Evolutionary conservation across 2,113 vertebrate genomes (phyloP).

Genomic region (Heptranchias perlo): DNA sequence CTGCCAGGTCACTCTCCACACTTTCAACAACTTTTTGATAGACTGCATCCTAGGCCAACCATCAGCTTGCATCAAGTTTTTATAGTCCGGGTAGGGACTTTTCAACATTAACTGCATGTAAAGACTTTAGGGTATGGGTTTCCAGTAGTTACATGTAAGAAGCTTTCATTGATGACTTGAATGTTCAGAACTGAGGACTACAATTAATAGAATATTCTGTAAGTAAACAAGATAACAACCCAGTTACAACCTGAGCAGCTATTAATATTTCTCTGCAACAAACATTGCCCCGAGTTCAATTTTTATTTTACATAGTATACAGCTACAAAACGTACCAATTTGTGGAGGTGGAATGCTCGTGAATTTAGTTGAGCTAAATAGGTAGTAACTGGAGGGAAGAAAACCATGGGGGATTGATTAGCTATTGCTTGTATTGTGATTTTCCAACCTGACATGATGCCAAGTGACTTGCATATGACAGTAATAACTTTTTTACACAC

Average conservation of each 20-base stretch:
- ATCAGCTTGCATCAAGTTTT: not conserved
- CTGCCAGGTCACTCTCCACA: not conserved
- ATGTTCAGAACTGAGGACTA: not conserved
- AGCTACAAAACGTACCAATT: not conserved
- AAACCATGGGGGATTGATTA: not conserved
- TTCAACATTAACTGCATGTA: not conserved
- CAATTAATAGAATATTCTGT: not conserved
- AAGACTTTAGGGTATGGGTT: not conserved
- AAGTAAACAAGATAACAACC: not conserved
- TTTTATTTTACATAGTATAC: not conserved
- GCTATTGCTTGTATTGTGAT: not conserved
- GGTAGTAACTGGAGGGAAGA: too few relatives aligned
- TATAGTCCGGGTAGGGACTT: not conserved
- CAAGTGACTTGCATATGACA: not conserved
- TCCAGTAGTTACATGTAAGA: not conserved
- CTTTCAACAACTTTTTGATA: not conserved
- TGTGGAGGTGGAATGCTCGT: not conserved
- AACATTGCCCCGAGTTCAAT: not conserved
- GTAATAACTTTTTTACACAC: not conserved
- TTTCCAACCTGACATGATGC: not conserved
- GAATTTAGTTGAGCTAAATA: not conserved
- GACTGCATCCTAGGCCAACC: not conserved
- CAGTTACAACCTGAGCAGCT: too few relatives aligned
- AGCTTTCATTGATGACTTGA: not conserved
- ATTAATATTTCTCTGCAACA: not conserved